Evolutionary conservation across 2,797 vertebrate genomes (phyloP).

Genomic region (Gymnothorax reevesii): DNA sequence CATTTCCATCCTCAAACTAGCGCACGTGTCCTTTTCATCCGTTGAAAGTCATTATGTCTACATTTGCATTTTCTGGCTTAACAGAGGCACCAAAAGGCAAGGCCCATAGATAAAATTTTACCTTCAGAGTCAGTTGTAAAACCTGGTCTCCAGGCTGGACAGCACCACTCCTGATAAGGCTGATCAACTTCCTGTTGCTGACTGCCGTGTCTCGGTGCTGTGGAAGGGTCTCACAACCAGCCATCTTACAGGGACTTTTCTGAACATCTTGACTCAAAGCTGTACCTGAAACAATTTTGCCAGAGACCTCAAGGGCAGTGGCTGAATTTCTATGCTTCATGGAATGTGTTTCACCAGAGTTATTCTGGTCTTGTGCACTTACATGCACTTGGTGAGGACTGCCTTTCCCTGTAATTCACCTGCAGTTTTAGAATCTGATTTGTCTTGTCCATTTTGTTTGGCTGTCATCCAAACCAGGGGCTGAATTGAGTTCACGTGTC

Average conservation of each 20-base stretch:
- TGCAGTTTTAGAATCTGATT: neutral
- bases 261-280: neutral
- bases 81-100: neutral
- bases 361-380: neutral
- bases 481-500: neutral
- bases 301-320: neutral
- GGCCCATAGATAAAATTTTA: conserved; percentile 48
- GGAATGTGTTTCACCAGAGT: neutral
- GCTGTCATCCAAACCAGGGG: neutral
- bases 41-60: neutral
- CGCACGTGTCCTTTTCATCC: neutral
- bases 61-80: conserved; percentile 6
- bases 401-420: neutral
- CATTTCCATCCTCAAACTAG: neutral
- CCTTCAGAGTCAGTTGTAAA: conserved; percentile 78
- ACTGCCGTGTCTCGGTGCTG: conserved; percentile 29
- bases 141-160: conserved; percentile 72
- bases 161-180: conserved; percentile 65
- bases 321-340: neutral
- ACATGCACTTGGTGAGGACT: neutral
- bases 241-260: neutral
- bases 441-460: too few relatives aligned
- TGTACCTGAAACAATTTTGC: neutral
- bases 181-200: conserved; percentile 33
- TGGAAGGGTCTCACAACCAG: conserved; percentile 22